Evolutionary conservation across 2,113 vertebrate species (phyloP).

Genomic region (Callocephalon fimbriatum): DNA sequence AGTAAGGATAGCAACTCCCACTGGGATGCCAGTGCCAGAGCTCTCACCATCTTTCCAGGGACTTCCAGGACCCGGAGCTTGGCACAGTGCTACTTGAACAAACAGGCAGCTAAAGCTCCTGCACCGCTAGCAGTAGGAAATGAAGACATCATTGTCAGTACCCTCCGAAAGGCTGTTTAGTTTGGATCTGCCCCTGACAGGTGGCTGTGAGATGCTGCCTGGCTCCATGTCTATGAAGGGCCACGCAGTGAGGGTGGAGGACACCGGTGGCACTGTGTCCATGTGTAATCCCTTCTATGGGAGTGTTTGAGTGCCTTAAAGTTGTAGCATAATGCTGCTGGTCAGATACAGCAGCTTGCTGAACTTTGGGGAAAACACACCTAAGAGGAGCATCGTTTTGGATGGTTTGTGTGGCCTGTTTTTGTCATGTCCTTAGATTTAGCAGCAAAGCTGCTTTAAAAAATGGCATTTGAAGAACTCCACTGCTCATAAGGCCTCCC

Average conservation of each 20-base stretch:
- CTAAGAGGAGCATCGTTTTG: neutral
- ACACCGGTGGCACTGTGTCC: rapidly evolving
- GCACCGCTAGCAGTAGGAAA: rapidly evolving
- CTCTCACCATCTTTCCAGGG: neutral
- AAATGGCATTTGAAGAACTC: neutral
- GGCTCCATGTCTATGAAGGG: rapidly evolving
- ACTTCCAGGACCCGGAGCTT: slow-evolving; percentile 2
- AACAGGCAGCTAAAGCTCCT: neutral
- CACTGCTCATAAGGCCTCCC: neutral
- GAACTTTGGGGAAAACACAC: neutral
- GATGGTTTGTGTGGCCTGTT: neutral
- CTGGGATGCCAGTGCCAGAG: neutral
- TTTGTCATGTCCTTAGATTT: neutral
- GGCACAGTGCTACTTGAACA: neutral
- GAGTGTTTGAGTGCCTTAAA: neutral
- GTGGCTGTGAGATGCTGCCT: rapidly evolving
- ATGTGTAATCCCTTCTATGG: rapidly evolving
- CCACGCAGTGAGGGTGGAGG: rapidly evolving
- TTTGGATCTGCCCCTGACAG: slow-evolving; percentile 28
- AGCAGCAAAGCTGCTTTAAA: neutral
- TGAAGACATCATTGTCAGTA: slow-evolving; percentile 44
- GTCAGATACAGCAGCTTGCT: neutral
- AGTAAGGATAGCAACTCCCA: neutral
- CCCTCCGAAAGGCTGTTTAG: slow-evolving; percentile 8
- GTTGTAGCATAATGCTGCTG: rapidly evolving